These are phyloP conservation scores for Drosophila mulleri DNA, from an alignment of 2,888 invertebrate genomes.

Conservation along the genomic window DNA sequence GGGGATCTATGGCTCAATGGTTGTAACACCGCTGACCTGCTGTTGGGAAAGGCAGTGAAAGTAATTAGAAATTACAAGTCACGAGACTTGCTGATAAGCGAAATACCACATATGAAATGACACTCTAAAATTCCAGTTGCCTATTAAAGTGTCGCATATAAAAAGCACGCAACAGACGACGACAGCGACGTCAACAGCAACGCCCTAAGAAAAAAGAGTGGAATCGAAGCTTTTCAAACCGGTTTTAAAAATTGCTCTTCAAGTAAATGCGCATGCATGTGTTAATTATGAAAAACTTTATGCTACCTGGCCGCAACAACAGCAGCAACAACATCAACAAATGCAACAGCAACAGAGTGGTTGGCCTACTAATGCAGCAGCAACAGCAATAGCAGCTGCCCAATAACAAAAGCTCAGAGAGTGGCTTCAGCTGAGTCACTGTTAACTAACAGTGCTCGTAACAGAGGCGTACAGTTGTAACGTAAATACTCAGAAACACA, in stretches of 20 bases:
- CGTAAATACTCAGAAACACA: slow-evolving; percentile 18
- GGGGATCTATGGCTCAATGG: slow-evolving; percentile 1
- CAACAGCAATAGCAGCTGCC: slow-evolving; percentile 1
- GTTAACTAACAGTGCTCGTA: slow-evolving; percentile 35
- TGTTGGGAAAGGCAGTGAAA: slow-evolving; percentile 71
- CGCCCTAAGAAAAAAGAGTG: slow-evolving; percentile 55
- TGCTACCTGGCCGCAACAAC: slow-evolving; percentile 49
- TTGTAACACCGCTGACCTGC: slow-evolving; percentile 38
- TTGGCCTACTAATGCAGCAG: slow-evolving; percentile 77
- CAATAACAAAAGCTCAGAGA: slow-evolving; percentile 33
- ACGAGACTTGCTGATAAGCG: slow-evolving; percentile 53
- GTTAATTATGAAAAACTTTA: slow-evolving; percentile 61
- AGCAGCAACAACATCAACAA: slow-evolving; percentile 41
- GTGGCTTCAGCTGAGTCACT: slow-evolving; percentile 44
- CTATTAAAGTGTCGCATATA: slow-evolving; percentile 45
- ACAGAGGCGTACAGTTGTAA: slow-evolving; percentile 58
- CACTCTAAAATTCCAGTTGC: slow-evolving; percentile 46
- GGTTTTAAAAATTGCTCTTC: slow-evolving; percentile 66
- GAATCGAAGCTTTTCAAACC: slow-evolving; percentile 52
- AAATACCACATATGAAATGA: slow-evolving; percentile 42
- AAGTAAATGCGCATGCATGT: slow-evolving; percentile 56
- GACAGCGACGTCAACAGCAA: slow-evolving; percentile 37
- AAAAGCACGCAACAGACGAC: slow-evolving; percentile 33
- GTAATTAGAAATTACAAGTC: slow-evolving; percentile 69
- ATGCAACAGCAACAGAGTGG: slow-evolving; percentile 61